These are phyloP conservation scores for Neodontobutis hainanensis DNA, from an alignment of 2,113 vertebrate species.

Conservation along the genomic window DNA sequence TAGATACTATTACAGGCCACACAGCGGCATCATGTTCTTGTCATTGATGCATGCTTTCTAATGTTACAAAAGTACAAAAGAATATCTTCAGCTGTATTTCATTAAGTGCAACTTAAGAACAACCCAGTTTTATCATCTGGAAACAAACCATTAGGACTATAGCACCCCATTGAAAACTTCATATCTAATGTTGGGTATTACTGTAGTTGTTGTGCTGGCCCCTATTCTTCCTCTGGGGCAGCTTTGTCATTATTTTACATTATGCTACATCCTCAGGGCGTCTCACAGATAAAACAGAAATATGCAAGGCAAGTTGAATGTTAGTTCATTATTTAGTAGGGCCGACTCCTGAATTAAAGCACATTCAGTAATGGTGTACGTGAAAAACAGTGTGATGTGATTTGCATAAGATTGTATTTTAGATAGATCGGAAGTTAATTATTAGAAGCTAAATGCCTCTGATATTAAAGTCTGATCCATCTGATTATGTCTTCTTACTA, in stretches of 20 bases:
- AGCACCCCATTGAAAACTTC: slow-evolving; percentile 38
- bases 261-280: slow-evolving; percentile 59
- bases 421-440: slow-evolving; percentile 31
- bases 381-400: slow-evolving; percentile 8
- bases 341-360: slow-evolving; percentile 60
- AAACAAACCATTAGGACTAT: slow-evolving; percentile 13
- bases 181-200: slow-evolving; percentile 43
- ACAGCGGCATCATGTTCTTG: too few species aligned
- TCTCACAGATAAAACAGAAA: slow-evolving; percentile 74
- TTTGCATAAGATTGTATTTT: slow-evolving; percentile 51
- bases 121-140: too few species aligned
- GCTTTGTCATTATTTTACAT: slow-evolving; percentile 74
- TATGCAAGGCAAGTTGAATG: slow-evolving; percentile 64
- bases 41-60: too few species aligned
- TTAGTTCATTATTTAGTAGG: slow-evolving; percentile 75
- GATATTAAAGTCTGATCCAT: not conserved
- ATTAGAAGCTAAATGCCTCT: slow-evolving; percentile 9
- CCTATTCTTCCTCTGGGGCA: slow-evolving; percentile 48
- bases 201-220: slow-evolving; percentile 38
- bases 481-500: slow-evolving; percentile 27
- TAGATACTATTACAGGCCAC: too few species aligned
- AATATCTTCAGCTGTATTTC: too few species aligned
- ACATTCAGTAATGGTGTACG: slow-evolving; percentile 29
- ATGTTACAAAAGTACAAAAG: too few species aligned
- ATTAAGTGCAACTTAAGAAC: too few species aligned